Conservation (phyloP, 2,113 vertebrate genomes). For the Hiodon tergisus region DNA sequence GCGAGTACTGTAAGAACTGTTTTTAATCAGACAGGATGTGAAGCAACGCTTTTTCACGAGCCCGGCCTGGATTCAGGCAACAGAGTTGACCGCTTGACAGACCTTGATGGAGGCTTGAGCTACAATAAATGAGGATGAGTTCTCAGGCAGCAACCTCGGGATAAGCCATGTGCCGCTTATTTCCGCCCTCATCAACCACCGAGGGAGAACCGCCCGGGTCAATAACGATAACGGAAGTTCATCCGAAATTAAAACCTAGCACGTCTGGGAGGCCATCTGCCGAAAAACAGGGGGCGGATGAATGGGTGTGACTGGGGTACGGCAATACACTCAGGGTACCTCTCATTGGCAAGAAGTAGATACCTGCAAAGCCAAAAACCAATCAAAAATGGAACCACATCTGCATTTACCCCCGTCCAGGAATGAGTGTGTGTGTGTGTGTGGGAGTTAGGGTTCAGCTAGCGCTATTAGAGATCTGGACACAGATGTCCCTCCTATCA, state of each 20-base stretch:
- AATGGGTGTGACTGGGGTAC: neutral
- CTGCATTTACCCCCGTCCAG: conserved; percentile 37
- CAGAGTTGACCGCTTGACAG: conserved; percentile 33
- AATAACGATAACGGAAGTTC: neutral
- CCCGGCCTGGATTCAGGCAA: conserved; percentile 29
- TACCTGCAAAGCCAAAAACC: conserved; percentile 28
- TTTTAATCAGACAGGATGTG: conserved; percentile 37
- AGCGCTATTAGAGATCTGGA: conserved; percentile 42
- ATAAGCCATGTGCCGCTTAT: conserved; percentile 19
- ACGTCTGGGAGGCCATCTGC: neutral
- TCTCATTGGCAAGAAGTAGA: conserved; percentile 34
- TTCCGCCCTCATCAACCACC: conserved; percentile 24
- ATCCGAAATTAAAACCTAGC: neutral
- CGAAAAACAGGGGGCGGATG: neutral
- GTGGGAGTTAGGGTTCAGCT: conserved; percentile 27
- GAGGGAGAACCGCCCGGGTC: neutral
- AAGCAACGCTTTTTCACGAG: conserved; percentile 35
- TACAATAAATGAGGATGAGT: conserved; percentile 42
- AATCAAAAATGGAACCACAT: conserved; percentile 44
- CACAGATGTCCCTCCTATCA: conserved; percentile 40
- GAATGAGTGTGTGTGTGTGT: conserved; percentile 19
- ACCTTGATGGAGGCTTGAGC: conserved; percentile 45
- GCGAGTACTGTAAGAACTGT: conserved; percentile 26
- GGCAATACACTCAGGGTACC: neutral
- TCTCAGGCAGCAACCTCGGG: conserved; percentile 30